A percentile compares a stretch with the other conserved stretches of the same genome.
These are phyloP conservation scores for Tanytarsus gracilentus DNA, from an alignment of 2,888 invertebrate genomes.

Conservation along the genomic window DNA sequence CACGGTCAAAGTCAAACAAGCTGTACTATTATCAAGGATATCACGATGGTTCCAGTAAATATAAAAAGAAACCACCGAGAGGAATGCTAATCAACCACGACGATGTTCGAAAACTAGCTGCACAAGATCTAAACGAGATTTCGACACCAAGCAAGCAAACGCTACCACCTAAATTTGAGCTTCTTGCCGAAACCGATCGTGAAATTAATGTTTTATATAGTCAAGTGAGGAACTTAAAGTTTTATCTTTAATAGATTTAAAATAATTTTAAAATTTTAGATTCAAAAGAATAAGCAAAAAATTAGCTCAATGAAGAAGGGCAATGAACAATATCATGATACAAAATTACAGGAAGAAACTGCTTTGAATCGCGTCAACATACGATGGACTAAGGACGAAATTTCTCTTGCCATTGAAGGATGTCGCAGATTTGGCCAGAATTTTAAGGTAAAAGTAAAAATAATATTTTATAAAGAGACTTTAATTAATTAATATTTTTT, in stretches of 20 bases:
- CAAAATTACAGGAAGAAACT: constrained; percentile 38
- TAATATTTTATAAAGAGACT: neutral
- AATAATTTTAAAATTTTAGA: constrained; percentile 48
- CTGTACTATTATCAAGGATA: constrained; percentile 32
- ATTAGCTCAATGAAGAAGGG: constrained; percentile 79
- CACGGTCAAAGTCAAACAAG: constrained; percentile 37
- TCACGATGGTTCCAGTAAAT: constrained; percentile 42
- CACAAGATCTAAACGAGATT: constrained; percentile 44
- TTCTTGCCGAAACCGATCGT: constrained; percentile 85
- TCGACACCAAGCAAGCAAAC: constrained; percentile 46
- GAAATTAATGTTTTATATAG: constrained; percentile 90
- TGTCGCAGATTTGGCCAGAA: constrained; percentile 73
- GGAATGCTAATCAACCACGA: constrained; percentile 98
- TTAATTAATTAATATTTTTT: constrained; percentile 45
- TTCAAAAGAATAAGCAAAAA: constrained; percentile 89
- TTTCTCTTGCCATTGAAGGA: constrained; percentile 83
- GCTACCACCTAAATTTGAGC: constrained; percentile 55
- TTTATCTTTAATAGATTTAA: constrained; percentile 31
- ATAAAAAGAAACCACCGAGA: constrained; percentile 82
- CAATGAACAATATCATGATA: constrained; percentile 37
- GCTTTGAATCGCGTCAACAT: constrained; percentile 58
- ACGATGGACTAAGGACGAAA: constrained; percentile 88
- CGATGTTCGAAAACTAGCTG: constrained; percentile 86
- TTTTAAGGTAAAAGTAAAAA: constrained; percentile 57
- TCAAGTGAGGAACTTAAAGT: constrained; percentile 65